phyloP scores from a whole-genome alignment of 1,140 invertebrate genomes.

The Luehdorfia chinensis region DNA sequence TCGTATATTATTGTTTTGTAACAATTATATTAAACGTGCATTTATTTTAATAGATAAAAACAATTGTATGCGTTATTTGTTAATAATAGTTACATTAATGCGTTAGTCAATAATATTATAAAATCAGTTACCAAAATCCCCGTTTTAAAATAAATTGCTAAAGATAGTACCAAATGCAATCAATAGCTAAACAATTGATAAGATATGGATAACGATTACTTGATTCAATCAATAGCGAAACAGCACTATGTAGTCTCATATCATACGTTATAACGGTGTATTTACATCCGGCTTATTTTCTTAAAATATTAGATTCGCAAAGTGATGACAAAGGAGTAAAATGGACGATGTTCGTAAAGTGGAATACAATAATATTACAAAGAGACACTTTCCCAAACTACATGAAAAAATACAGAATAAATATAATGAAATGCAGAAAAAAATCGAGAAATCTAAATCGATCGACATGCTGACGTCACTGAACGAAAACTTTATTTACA shows the following conservation, averaged over 20 bases:
- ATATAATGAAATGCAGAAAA: slow-evolving; percentile 61
- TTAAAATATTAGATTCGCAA: background rate
- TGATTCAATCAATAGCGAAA: slow-evolving; percentile 28
- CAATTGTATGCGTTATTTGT: too few relatives aligned
- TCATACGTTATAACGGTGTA: slow-evolving; percentile 9
- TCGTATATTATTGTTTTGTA: too few relatives aligned
- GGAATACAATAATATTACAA: slow-evolving; percentile 20
- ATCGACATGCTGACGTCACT: slow-evolving; percentile 41
- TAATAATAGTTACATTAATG: too few relatives aligned
- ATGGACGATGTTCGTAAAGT: slow-evolving; percentile 29
- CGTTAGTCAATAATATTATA: too few relatives aligned
- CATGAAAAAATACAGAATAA: slow-evolving; percentile 59
- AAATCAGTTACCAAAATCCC: slow-evolving; percentile 5
- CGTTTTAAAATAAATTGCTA: slow-evolving; percentile 21
- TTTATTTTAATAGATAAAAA: too few relatives aligned
- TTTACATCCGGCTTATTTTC: background rate
- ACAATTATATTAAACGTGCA: too few relatives aligned
- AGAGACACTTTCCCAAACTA: slow-evolving; percentile 48
- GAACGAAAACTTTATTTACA: slow-evolving; percentile 34
- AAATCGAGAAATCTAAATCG: slow-evolving; percentile 58
- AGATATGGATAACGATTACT: slow-evolving; percentile 36
- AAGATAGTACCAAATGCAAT: slow-evolving; percentile 18
- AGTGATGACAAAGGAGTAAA: slow-evolving; percentile 13
- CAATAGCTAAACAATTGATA: slow-evolving; percentile 36
- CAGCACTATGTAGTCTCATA: slow-evolving; percentile 16